These are phyloP conservation scores for Poecilia velifera DNA, from an alignment of 2,797 vertebrate genomes.

Conservation along the genomic window DNA sequence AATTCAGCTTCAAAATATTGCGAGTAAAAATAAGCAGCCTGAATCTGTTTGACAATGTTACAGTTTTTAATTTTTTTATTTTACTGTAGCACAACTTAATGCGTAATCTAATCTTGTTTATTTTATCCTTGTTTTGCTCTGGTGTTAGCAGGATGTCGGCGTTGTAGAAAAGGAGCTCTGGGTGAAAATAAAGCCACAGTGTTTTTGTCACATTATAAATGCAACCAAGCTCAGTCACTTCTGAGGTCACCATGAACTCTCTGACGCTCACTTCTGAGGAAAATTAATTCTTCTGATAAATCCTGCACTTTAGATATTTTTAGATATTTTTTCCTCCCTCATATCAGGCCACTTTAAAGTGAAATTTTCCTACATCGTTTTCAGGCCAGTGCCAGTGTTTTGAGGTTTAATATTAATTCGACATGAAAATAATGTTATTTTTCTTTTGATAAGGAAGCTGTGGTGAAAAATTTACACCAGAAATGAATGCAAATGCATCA, in stretches of 20 bases:
- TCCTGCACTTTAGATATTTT: no score
- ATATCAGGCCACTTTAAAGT: no score
- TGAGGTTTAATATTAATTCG: no score
- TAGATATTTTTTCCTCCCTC: no score
- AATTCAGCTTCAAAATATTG: neutral
- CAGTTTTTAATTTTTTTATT: neutral
- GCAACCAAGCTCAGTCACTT: conserved; percentile 1
- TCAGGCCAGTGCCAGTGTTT: no score
- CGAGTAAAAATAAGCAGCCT: neutral
- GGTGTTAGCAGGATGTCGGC: neutral
- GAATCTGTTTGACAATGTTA: neutral
- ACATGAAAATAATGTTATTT: no score
- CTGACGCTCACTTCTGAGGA: no score
- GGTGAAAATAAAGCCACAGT: neutral
- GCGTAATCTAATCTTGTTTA: neutral
- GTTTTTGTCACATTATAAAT: conserved; percentile 9
- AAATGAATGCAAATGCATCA: conserved; percentile 43
- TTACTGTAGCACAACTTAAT: neutral
- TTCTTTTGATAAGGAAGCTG: no score
- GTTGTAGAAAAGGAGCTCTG: neutral
- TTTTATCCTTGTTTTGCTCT: neutral
- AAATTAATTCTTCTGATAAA: no score
- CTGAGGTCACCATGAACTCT: conserved; percentile 27
- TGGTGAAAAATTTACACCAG: no score
- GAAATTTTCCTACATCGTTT: no score